Evolutionary conservation across 2,113 vertebrate genomes (phyloP), one percentile per base, ranked within the genome.

Genomic region (Micromys minutus): DNA sequence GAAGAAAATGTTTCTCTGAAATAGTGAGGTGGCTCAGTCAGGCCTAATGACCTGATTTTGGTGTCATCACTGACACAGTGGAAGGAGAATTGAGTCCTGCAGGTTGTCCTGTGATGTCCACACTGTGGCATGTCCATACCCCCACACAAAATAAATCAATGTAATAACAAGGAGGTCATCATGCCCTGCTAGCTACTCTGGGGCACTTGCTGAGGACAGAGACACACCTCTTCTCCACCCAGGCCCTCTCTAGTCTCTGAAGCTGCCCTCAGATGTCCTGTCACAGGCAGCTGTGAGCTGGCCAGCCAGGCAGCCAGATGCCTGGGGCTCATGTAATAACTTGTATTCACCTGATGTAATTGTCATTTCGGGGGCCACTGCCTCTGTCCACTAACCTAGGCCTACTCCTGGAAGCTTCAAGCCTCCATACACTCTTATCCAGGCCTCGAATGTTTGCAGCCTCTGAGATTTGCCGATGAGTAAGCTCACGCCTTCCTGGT

Each of bases 191-290:
- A 1, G 2, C 7, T 31, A 31, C 65, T 36, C 1, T 3, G n/a
- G 3, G 1, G 34, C 0, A 8, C 19, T 74, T 19, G 39, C 10
- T 4, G 16, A 16, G 0, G 0, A 3, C 8, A 45, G 61, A 11
- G 21, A 75, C 52, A 7, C 1, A 0, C 0, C 1, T 5, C 34
- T 16, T 3, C n/a, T 12, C 75, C 34, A n/a, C 29, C 24, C 3
- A 2, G 42, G 1, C 76, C 3, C 61, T 9, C 59, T 50, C 67
- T 12, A 1, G 52, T 63, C 80, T 22, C 88, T 12, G 17, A 39
- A 21, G 4, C 13, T 31, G 6, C 0, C 15, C 2, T 24, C 1
- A 1, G 6, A 0, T 3, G 26, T 7, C 5, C 5, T 39, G 22
- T 7, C 12, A 5, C 1, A 47, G 39, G n/a, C 10, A 0, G 6